Percentiles rank a stretch among this genome's conserved stretches.
Conservation (phyloP, 1,140 invertebrate species). For the Drosophila arizonae region DNA sequence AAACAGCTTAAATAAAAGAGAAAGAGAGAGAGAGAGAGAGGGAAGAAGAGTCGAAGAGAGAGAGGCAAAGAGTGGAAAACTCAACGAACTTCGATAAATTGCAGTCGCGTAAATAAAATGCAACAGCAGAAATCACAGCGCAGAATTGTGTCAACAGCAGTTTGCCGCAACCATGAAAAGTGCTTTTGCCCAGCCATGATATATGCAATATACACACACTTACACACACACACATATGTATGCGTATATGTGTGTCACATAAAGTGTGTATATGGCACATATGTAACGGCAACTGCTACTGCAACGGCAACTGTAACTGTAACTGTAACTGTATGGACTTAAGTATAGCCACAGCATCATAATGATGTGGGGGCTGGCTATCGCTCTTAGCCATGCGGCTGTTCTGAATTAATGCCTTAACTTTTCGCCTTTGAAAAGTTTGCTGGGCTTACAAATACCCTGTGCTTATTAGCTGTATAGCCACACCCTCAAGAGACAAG, state of each 20-base stretch:
- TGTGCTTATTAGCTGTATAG: no score
- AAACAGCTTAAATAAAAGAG: constrained; percentile 57
- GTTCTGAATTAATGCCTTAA: constrained; percentile 48
- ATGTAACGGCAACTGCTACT: background rate
- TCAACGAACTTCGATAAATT: constrained; percentile 62
- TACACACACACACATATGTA: background rate
- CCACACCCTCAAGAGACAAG: background rate
- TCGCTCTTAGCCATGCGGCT: constrained; percentile 31
- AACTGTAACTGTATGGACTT: constrained; percentile 30
- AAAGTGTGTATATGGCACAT: constrained; percentile 6
- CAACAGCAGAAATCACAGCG: constrained; percentile 39
- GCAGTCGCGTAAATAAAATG: constrained; percentile 67
- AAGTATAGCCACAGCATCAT: constrained; percentile 52
- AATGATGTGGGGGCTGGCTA: constrained; percentile 53
- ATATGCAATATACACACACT: constrained; percentile 24
- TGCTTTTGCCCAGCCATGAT: constrained; percentile 17
- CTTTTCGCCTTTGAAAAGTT: background rate
- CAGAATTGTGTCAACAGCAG: constrained; percentile 72
- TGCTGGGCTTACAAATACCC: constrained; percentile 1
- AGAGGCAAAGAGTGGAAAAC: no score
- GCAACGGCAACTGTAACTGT: background rate
- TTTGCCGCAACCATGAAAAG: constrained; percentile 37
- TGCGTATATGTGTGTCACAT: constrained; percentile 6
- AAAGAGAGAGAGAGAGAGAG: background rate
- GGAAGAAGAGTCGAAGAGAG: no score